Conservation (phyloP, 2,797 vertebrate genomes). For the Pitangus sulphuratus region DNA sequence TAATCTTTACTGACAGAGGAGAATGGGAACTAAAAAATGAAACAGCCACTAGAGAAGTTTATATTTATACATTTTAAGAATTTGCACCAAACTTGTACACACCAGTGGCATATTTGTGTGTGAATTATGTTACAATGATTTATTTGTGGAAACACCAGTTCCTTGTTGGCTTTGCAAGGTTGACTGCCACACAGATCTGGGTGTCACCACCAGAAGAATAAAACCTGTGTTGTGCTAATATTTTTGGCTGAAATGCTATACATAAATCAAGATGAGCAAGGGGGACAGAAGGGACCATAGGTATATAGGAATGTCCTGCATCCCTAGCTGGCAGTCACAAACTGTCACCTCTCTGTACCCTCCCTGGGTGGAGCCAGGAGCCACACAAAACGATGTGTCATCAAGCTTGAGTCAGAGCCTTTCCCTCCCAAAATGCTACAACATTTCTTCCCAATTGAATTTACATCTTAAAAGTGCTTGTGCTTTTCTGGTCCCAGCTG, state of each 20-base stretch:
- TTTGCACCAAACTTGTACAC: not conserved
- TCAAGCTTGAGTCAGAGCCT: rapidly evolving
- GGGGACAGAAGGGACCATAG: not conserved
- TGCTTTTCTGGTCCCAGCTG: not conserved
- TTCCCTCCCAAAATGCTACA: not conserved
- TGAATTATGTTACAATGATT: not conserved
- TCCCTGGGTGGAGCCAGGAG: not conserved
- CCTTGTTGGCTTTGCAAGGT: not conserved
- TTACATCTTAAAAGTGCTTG: not conserved
- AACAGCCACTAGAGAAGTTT: not conserved
- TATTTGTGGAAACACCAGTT: not conserved
- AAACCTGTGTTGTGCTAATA: not conserved
- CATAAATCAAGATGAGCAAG: not conserved
- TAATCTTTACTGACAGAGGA: not conserved
- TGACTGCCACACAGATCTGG: not conserved
- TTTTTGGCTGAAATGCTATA: not conserved
- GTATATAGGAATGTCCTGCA: not conserved
- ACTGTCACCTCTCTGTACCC: not conserved
- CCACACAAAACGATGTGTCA: not conserved
- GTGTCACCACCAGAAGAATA: not conserved
- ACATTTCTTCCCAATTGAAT: not conserved
- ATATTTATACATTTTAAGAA: not conserved
- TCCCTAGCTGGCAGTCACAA: not conserved
- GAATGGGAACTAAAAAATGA: not conserved
- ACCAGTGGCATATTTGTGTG: not conserved